phyloP scores from a whole-genome alignment of 2,888 invertebrate species.

The Melinopterus prodromus region DNA sequence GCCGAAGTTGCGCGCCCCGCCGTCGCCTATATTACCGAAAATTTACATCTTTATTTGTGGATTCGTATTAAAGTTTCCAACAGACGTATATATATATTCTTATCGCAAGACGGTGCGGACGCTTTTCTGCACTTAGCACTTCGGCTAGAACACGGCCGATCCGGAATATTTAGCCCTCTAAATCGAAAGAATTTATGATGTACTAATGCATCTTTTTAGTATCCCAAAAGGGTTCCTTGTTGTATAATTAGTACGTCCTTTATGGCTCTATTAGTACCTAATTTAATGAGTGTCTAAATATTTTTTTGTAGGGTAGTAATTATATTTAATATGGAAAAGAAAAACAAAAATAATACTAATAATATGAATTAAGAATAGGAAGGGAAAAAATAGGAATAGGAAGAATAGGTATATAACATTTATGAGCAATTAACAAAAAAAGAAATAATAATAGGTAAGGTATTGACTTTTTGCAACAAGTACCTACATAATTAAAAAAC shows the following conservation, averaged over 20 bases:
- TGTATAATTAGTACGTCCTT: neutral
- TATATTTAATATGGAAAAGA: no score
- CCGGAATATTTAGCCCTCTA: neutral
- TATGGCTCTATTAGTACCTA: no score
- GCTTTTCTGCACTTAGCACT: constrained; percentile 38
- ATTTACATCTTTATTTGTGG: constrained; percentile 46
- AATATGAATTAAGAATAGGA: no score
- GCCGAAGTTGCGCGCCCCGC: constrained; percentile 15
- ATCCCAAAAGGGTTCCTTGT: constrained; percentile 7
- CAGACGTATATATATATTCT: constrained; percentile 38
- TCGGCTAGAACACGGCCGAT: constrained; percentile 13
- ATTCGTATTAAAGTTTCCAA: constrained; percentile 43
- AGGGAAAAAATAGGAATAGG: no score
- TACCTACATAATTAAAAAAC: no score
- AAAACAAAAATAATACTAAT: no score
- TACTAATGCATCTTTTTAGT: constrained; percentile 21
- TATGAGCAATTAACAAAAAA: no score
- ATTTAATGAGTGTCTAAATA: no score
- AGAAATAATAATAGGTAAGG: no score
- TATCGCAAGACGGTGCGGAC: constrained; percentile 39
- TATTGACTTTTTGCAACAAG: no score
- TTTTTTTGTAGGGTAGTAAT: no score
- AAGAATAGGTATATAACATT: no score
- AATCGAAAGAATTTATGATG: constrained; percentile 4
- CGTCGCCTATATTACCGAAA: constrained; percentile 42